Base-by-base conservation (phyloP, 2,797 vertebrate species). In the Xyrichtys novacula region DNA sequence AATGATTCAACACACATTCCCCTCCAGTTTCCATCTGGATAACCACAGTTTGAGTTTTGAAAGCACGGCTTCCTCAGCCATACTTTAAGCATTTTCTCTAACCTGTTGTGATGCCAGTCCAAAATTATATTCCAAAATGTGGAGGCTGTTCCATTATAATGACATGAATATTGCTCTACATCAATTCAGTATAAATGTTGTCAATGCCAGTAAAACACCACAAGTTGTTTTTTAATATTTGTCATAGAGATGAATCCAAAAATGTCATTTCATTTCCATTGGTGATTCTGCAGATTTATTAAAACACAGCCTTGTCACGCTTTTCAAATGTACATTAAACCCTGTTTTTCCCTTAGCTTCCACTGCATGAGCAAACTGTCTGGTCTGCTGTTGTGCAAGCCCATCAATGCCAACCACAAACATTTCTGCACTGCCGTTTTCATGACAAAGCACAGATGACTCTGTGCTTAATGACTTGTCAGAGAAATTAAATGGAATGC, bases 191-290 rank as follows among this genome's bases (percentile, higher is more conserved):
- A 25, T 48, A 15, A 32, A 31, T 43, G 11, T 39, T 49, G 7
- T 50, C 17, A 31, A 23, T 19, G 25, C 11, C 0, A 0, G 11
- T 16, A 39, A 15, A 34, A 42, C 38, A 20, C 65, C 50, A 16
- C 39, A 1, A 17, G 40, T 38, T 19, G 55, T 2, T 62, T 36
- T 29, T 54, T 39, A 26, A 26, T 61, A 49, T 71, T 31, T 58
- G 32, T 32, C 49, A 68, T 60, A 28, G 23, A 52, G 40, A 53
- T 49, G 36, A 20, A 19, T 39, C 59, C 23, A 43, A 56, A 53
- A 47, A 46, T 5, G 22, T 25, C 17, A n/a, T 28, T 61, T 59
- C 22, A n/a, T 40, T 7, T 32, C 7, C n/a, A n/a, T 2, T 32
- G 8, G 28, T 29, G 28, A 8, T 29, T 29, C 28, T 29, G 28